A percentile compares a stretch with the other conserved stretches of the same genome.
Conservation (phyloP, 2,888 invertebrate genomes). For the Sussaba pulchella region DNA sequence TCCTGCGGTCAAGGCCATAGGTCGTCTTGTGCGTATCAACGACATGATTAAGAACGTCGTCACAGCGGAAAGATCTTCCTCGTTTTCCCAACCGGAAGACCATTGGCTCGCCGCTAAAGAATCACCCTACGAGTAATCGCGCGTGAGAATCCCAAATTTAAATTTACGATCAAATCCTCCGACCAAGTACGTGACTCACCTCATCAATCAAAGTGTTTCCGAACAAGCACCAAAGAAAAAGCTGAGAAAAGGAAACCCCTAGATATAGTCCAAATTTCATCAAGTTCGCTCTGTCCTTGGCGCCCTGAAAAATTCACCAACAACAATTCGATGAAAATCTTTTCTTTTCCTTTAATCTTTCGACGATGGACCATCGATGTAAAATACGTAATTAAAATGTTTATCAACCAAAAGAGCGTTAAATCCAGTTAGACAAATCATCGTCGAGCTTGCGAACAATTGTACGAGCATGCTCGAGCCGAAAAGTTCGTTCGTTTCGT, state of each 20-base stretch:
- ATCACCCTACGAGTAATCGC: conserved; percentile 51
- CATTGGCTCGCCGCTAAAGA: conserved; percentile 70
- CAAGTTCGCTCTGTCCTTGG: conserved; percentile 71
- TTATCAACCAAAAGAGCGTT: conserved; percentile 74
- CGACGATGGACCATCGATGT: no score
- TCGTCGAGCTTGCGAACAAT: conserved; percentile 76
- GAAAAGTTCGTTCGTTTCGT: conserved; percentile 74
- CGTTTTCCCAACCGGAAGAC: conserved; percentile 74
- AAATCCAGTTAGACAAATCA: conserved; percentile 80
- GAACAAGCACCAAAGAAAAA: conserved; percentile 75
- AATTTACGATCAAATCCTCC: background rate
- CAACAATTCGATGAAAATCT: background rate
- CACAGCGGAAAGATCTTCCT: conserved; percentile 50
- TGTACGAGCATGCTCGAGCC: conserved; percentile 76
- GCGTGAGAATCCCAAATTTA: conserved; percentile 13
- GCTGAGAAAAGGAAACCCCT: conserved; percentile 74
- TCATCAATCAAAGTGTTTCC: conserved; percentile 75
- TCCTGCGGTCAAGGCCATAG: conserved; percentile 73
- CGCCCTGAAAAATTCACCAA: conserved; percentile 67
- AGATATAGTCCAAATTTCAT: conserved; percentile 74
- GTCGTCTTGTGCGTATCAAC: conserved; percentile 68
- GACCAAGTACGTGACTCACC: conserved; percentile 61
- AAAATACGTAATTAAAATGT: background rate
- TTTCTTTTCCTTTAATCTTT: no score
- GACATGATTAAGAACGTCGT: conserved; percentile 70